A percentile compares a stretch with the other conserved stretches of the same genome.
These are phyloP conservation scores for Harpegnathos saltator DNA, from an alignment of 1,140 invertebrate species.

Conservation along the genomic window DNA sequence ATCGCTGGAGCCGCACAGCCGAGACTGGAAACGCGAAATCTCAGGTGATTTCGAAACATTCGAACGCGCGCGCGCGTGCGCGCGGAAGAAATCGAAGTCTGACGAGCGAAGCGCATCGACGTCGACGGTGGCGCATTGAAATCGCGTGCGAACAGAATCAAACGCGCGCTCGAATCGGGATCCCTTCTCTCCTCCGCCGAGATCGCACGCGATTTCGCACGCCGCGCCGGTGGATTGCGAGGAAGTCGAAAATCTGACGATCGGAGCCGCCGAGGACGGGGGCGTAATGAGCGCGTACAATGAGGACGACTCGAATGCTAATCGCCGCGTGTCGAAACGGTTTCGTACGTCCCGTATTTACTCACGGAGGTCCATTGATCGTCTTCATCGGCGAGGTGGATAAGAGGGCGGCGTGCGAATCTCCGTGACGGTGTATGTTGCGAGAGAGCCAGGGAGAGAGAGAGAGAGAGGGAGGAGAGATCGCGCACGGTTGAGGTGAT, in stretches of 20 bases:
- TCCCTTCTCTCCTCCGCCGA: no score
- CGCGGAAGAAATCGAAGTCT: no score
- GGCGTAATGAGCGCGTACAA: neutral
- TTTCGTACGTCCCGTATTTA: constrained; percentile 4
- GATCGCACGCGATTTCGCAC: no score
- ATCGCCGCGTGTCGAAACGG: constrained; percentile 22
- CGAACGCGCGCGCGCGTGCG: no score
- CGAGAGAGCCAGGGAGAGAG: constrained; percentile 56
- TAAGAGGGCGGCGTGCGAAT: constrained; percentile 45
- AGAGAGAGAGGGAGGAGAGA: constrained; percentile 45
- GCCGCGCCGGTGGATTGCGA: no score
- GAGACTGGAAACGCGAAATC: no score
- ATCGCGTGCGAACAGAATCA: no score
- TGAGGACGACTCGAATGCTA: neutral
- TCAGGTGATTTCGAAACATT: no score
- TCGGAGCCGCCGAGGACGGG: neutral
- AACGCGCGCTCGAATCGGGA: no score
- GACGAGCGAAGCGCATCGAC: no score
- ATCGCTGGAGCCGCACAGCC: no score
- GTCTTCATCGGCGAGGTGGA: constrained; percentile 50
- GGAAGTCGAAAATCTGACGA: neutral
- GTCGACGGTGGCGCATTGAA: no score
- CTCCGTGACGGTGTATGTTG: constrained; percentile 31
- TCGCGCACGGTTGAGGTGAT: constrained; percentile 41
- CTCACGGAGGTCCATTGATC: constrained; percentile 62